Base-by-base conservation (phyloP, 2,797 vertebrate species). In the Sebastes kiyomatsui region DNA sequence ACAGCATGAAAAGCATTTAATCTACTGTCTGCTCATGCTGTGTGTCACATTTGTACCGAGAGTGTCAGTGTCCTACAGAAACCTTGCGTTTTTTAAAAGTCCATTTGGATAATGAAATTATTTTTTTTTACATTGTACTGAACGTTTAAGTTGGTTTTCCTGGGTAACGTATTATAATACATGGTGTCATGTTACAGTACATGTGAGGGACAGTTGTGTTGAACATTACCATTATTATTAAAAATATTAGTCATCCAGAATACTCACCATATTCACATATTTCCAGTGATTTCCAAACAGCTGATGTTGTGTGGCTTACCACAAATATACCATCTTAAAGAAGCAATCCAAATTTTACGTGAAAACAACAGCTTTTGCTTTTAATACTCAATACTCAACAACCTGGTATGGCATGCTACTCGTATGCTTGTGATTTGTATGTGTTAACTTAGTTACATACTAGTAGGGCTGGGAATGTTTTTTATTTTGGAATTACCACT, bases 1-100 rank as follows among this genome's bases (percentile, higher is more conserved):
- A 69, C 79, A 73, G n/a, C 78, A 60, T 80, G 55, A 74, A 75
- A 82, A 71, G 55, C 75, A 74, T 88, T 83, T 87, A 86, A 65
- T 68, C 27, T 14, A 30, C 68, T 74, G 70, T 83, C 38, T 80
- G 18, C 69, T 78, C 20, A 11, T 69, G 75, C 58, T 80, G 60
- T 16, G 23, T 35, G 13, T 61, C 67, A 72, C 20, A 30, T n/a
- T 32, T 66, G n/a, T 30, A 64, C 49, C 14, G 28, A 25, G 32
- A 4, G 38, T 56, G 42, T 67, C 60, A 27, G 28, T 52, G 42
- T 73, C 68, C 32, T 38, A 35, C 61, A 59, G 22, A 58, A 56
- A 14, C 30, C 6, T 10, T 38, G 14, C 49, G 4, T 56, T 32
- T 38, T 20, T 33, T 2, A 42, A n/a, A 66, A 32, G 23, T 46